Base-by-base conservation (phyloP, 1,140 invertebrate genomes). In the Magallana gigas region DNA sequence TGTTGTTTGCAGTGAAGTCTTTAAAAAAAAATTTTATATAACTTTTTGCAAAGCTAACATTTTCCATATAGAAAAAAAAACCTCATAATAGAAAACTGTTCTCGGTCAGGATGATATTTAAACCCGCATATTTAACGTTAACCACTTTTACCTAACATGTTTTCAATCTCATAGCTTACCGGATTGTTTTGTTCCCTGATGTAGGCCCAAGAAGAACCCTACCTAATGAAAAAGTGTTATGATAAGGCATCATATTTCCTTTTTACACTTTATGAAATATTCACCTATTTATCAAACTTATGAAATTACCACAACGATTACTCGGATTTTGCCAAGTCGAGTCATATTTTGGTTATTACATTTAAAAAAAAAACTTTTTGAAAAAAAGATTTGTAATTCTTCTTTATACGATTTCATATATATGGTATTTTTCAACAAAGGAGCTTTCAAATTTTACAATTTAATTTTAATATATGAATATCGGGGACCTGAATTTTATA, bases 191-290 rank as follows among this genome's bases (percentile, higher is more conserved):
- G 68, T 29, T 23, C 68, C 29, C 14, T 48, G 36, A 76, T 29
- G 68, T 36, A 76, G 68, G 68, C 68, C 68, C 11, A 29, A 29
- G 68, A 76, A 36, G 68, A 29, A 36, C 14, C 68, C 14, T 36
- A 76, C 11, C 68, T 36, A 12, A 76, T 76, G 68, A 76, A 76
- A 76, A 36, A 23, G 36, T 9, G 14, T 76, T 76, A 76, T 76
- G 18, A 76, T 11, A 29, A 76, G 12, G 23, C 23, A 29, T 76
- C 68, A 11, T 76, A 76, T 76, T 23, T 76, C 11, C 68, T 76
- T 8, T 29, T 11, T 29, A 29, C 68, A 29, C 11, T 76, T 76
- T 76, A 29, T 36, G 68, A 76, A 76, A 76, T 29, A 29, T 76
- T 29, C 68, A 23, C 8, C 11, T 76, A 29, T 76, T 76, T 76